A percentile compares a stretch with the other conserved stretches of the same genome.
Evolutionary conservation across 2,797 vertebrate species (phyloP).

Genomic region (Circus cinereus): DNA sequence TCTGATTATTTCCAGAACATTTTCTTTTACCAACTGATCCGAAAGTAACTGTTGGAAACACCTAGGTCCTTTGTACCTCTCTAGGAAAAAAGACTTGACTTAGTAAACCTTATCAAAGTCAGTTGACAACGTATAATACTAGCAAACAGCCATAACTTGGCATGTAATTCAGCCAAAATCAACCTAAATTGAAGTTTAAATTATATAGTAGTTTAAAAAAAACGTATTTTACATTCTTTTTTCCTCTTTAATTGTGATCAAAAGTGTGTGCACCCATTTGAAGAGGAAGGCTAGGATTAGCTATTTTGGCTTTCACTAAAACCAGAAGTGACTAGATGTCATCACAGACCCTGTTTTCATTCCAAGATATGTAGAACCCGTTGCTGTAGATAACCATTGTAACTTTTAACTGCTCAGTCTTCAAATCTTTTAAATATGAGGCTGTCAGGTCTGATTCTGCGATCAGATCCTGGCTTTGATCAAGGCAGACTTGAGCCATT

Average conservation of each 20-base stretch:
- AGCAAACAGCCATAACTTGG: not conserved
- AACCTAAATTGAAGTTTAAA: not conserved
- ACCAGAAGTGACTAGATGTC: not conserved
- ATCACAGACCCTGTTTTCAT: not conserved
- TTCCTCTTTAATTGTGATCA: not conserved
- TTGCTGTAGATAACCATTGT: not conserved
- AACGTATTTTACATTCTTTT: not conserved
- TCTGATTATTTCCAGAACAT: not conserved
- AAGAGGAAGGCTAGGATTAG: not conserved
- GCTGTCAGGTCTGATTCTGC: not conserved
- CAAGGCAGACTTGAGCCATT: not conserved
- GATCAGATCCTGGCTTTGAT: not conserved
- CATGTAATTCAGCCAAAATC: not conserved
- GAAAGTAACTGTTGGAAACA: not conserved
- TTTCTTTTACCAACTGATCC: not conserved
- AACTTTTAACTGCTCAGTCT: conserved; percentile 5
- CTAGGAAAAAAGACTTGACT: not conserved
- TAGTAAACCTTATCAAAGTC: not conserved
- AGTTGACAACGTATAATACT: not conserved
- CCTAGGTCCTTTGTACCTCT: not conserved
- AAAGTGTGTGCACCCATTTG: not conserved
- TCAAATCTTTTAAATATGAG: conserved; percentile 50
- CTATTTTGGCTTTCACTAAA: not conserved
- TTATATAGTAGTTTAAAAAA: not conserved
- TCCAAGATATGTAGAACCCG: not conserved